phyloP scores from a whole-genome alignment of 2,888 invertebrate species.

The Psylliodes chrysocephalus region DNA sequence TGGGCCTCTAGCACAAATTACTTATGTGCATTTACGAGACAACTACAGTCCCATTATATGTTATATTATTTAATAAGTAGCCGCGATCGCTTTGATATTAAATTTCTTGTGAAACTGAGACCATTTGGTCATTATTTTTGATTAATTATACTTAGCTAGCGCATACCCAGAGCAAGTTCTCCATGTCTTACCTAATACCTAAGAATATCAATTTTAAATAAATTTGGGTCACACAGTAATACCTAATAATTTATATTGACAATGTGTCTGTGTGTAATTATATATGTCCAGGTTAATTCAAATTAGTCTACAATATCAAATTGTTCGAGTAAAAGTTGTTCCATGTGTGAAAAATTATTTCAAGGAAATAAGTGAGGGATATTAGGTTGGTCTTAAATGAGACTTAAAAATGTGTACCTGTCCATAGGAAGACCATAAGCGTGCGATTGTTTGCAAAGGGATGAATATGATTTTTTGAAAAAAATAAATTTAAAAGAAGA shows the following conservation, averaged over 20 bases:
- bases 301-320: slow-evolving; percentile 10
- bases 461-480: no score
- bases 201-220: slow-evolving; percentile 30
- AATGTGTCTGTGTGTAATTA: slow-evolving; percentile 26
- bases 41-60: background rate
- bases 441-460: no score
- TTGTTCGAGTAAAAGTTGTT: slow-evolving; percentile 29
- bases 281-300: background rate
- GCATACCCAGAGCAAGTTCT: background rate
- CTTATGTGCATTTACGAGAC: no score
- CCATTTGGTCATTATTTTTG: slow-evolving; percentile 4
- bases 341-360: slow-evolving; percentile 12
- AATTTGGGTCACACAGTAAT: slow-evolving; percentile 34
- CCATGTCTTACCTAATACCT: slow-evolving; percentile 16
- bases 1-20: no score
- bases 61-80: background rate
- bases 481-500: no score
- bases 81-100: background rate
- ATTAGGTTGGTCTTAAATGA: no score
- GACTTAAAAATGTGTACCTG: no score
- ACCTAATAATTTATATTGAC: slow-evolving; percentile 36
- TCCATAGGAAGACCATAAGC: no score
- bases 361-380: slow-evolving; percentile 9
- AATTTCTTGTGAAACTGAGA: background rate
- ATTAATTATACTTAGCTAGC: slow-evolving; percentile 10